Percentiles rank a stretch among this genome's conserved stretches.
Conservation (phyloP, 2,797 vertebrate species). For the Bovichtus diacanthus region DNA sequence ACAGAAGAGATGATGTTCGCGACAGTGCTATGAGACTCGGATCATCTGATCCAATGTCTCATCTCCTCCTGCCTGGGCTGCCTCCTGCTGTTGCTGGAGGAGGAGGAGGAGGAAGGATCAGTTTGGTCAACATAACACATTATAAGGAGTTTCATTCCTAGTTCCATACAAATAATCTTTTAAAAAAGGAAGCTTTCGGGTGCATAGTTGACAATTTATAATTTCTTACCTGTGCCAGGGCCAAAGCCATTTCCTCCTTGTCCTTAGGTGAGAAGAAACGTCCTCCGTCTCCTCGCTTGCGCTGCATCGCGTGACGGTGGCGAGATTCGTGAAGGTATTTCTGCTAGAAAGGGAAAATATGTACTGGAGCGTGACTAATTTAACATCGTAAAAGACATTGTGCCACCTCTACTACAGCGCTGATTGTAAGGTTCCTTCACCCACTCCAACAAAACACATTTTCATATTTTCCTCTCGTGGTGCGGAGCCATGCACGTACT, state of each 20-base stretch:
- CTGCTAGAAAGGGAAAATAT: slow-evolving; percentile 72
- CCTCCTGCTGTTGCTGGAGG: slow-evolving; percentile 84
- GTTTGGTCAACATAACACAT: neutral
- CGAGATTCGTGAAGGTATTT: slow-evolving; percentile 98
- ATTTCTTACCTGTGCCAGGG: slow-evolving; percentile 79
- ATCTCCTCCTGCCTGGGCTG: slow-evolving; percentile 87
- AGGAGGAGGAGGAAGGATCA: slow-evolving; percentile 5
- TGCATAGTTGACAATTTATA: neutral
- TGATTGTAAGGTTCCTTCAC: neutral
- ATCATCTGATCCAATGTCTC: slow-evolving; percentile 97
- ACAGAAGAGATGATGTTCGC: slow-evolving; percentile 16
- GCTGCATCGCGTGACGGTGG: slow-evolving; percentile 97
- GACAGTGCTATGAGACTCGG: slow-evolving; percentile 89
- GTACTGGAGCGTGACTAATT: neutral
- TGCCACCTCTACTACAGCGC: neutral
- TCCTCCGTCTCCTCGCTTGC: slow-evolving; percentile 95
- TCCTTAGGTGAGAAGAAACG: slow-evolving; percentile 98
- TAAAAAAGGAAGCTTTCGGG: neutral
- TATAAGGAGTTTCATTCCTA: neutral
- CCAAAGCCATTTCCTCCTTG: slow-evolving; percentile 88
- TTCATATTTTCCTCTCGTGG: neutral
- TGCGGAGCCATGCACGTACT: neutral
- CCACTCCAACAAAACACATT: neutral
- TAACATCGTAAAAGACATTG: neutral
- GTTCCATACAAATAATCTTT: neutral